Evolutionary conservation across 1,140 invertebrate species (phyloP), one percentile per base, ranked within the genome.

Genomic region (Dendroctonus valens): DNA sequence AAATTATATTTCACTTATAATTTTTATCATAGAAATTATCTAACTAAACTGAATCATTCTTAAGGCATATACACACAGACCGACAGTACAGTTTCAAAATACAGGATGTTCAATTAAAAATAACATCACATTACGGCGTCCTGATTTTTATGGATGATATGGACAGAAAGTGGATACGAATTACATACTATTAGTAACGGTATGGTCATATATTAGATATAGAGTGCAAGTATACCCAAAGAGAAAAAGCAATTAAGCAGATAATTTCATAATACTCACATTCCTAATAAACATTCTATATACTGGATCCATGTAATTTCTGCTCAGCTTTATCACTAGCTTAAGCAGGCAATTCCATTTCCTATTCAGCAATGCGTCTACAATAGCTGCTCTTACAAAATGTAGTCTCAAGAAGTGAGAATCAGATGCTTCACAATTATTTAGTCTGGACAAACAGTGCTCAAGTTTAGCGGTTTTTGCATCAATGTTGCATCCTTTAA

Each of bases 271-370:
- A 60, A 53, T 50, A 57, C 61, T 55, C 41, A 64, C 61, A 48
- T 55, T 39, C 7, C 61, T 46, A 48, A 64, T 64, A 49, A 64
- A 57, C 12, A 40, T 38, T 7, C 7, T 11, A 64, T 42, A 64
- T 11, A 48, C 52, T 39, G 61, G 61, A 64, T 57, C 53, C 46
- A 5, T 42, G 38, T 64, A 64, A 15, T 57, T 48, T 26, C 37
- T 37, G 3, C 14, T 38, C 4, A 64, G 14, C 41, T 46, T 55
- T 5, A 64, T 14, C 0, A 57, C 37, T 41, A 64, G 49, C 40
- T 49, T 44, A 7, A 64, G 26, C 41, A 64, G 57, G 14, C 57
- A 55, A 40, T 64, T 40, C 61, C 61, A 64, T 39, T 64, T 64
- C 40, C 61, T 51, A 7, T 49, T 44, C 50, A 64, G 0, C 15